Conservation (phyloP, 37 sponge, comb jelly and placozoan genomes). For the Tethya wilhelma region DNA sequence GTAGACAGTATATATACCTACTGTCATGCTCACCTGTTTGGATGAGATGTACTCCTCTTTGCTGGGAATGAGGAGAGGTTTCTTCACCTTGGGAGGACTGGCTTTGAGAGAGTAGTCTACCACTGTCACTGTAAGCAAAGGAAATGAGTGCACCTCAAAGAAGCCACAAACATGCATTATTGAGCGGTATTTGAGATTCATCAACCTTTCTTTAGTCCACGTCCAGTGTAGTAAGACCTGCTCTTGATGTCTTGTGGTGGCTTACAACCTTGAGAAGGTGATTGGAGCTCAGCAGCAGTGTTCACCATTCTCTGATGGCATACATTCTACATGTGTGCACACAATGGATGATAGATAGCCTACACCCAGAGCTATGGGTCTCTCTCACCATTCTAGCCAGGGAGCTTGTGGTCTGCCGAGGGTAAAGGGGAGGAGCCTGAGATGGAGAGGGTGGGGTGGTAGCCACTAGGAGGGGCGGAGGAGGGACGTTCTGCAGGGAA, state of each 20-base stretch:
- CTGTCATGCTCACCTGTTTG: conserved; percentile 15
- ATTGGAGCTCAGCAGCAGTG: not conserved
- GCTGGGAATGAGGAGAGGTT: conserved; percentile 11
- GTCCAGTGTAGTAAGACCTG: conserved; percentile 16
- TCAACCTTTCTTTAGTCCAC: conserved; percentile 40
- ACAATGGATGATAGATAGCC: not conserved
- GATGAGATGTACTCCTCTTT: conserved; percentile 37
- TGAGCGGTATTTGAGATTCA: too few relatives aligned
- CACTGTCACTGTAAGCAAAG: too few relatives aligned
- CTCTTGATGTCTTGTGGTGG: not conserved
- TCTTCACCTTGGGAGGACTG: not conserved
- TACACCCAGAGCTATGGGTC: too few relatives aligned
- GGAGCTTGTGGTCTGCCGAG: conserved; percentile 34
- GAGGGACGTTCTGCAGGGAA: conserved; percentile 27
- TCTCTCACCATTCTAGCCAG: conserved; percentile 46
- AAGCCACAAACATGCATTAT: too few relatives aligned
- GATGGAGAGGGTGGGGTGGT: not conserved
- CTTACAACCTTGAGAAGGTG: not conserved
- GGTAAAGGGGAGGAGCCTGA: conserved; percentile 29
- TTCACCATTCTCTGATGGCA: not conserved
- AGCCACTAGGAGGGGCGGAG: not conserved
- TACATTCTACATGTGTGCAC: not conserved
- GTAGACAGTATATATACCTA: not conserved
- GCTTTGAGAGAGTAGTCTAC: too few relatives aligned
- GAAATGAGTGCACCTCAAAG: too few relatives aligned